Evolutionary conservation across 2,888 invertebrate species (phyloP).

Genomic region (Luperina nickerlii): DNA sequence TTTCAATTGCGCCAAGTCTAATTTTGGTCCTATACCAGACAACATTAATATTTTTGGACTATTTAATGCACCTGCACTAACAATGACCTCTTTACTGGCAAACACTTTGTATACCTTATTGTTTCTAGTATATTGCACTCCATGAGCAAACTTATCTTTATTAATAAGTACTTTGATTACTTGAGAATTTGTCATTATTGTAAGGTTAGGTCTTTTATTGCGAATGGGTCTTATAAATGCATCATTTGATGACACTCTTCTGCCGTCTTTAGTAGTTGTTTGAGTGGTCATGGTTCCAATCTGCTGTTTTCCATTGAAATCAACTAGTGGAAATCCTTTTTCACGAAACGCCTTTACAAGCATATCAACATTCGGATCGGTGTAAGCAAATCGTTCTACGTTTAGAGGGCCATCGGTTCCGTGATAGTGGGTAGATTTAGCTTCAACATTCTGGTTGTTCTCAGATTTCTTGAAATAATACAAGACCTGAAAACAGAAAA

Average conservation of each 20-base stretch:
- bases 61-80: constrained; percentile 91
- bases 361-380: constrained; percentile 89
- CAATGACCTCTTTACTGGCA: constrained; percentile 90
- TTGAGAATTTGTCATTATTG: constrained; percentile 85
- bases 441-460: constrained; percentile 88
- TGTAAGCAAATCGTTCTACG: constrained; percentile 91
- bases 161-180: constrained; percentile 91
- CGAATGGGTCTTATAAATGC: constrained; percentile 92
- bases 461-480: constrained; percentile 93
- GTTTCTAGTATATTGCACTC: constrained; percentile 76
- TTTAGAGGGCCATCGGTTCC: constrained; percentile 90
- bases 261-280: constrained; percentile 90
- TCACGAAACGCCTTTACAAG: constrained; percentile 91
- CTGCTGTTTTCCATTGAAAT: constrained; percentile 89
- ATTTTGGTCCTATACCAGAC: constrained; percentile 91
- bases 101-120: constrained; percentile 67
- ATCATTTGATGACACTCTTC: constrained; percentile 90
- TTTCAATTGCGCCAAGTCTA: constrained; percentile 83
- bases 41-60: constrained; percentile 91
- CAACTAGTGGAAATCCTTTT: constrained; percentile 89
- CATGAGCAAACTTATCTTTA: constrained; percentile 74
- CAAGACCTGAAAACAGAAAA: constrained; percentile 83
- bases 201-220: constrained; percentile 85
- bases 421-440: constrained; percentile 88
- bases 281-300: constrained; percentile 91